A percentile compares a stretch with the other conserved stretches of the same genome.
These are phyloP conservation scores for Chydorus sphaericus DNA, from an alignment of 2,888 invertebrate species.

Conservation along the genomic window DNA sequence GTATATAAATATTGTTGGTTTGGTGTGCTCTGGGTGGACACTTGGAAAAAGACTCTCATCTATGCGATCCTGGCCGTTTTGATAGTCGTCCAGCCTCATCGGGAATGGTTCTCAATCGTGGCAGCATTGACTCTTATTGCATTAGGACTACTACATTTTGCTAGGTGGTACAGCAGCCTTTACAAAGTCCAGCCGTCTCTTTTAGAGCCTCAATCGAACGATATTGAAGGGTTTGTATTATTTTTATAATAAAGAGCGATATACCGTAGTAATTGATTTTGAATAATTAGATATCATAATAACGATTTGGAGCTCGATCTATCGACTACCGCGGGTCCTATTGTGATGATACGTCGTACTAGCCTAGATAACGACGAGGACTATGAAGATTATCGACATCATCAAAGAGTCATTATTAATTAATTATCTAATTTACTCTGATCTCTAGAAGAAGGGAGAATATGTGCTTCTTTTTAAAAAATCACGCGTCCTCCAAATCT, in stretches of 20 bases:
- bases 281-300: no score
- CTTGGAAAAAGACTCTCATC: conserved; percentile 33
- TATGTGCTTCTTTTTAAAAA: no score
- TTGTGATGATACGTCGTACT: no score
- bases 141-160: conserved; percentile 20
- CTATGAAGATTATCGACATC: no score
- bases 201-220: background rate
- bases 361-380: no score
- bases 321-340: no score
- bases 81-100: conserved; percentile 31
- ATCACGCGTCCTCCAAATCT: no score
- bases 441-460: no score
- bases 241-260: background rate
- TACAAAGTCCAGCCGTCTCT: background rate
- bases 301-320: no score
- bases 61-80: conserved; percentile 30
- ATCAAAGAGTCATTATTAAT: no score
- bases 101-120: conserved; percentile 32
- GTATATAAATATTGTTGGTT: conserved; percentile 32
- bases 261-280: no score
- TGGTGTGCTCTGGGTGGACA: conserved; percentile 28
- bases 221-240: background rate
- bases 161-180: conserved; percentile 18
- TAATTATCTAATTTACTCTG: no score
- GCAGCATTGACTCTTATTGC: conserved; percentile 24